These are phyloP conservation scores for Spilarctia lutea DNA, from an alignment of 2,888 invertebrate species.

Conservation along the genomic window DNA sequence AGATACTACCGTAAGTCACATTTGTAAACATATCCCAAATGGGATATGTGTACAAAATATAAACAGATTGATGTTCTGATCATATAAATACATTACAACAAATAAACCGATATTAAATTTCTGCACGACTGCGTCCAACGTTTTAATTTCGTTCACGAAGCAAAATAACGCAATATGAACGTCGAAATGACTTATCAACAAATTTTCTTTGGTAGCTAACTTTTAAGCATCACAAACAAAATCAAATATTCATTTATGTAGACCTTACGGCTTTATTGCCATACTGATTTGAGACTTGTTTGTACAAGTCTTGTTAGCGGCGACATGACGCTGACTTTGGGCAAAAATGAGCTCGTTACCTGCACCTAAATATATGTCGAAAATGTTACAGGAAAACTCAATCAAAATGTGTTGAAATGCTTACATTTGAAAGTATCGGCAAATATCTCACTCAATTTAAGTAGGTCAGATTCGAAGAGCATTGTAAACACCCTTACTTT, in stretches of 20 bases:
- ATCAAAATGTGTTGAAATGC: conserved; percentile 46
- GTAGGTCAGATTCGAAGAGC: conserved; percentile 29
- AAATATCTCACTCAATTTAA: conserved; percentile 45
- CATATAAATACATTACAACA: background rate
- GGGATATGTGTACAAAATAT: no score
- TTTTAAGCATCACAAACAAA: conserved; percentile 52
- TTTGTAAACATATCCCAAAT: background rate
- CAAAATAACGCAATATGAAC: conserved; percentile 26
- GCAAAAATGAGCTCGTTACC: conserved; percentile 64
- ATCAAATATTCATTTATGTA: conserved; percentile 58
- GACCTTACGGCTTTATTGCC: conserved; percentile 55
- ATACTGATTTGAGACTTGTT: conserved; percentile 69
- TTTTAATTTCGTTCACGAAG: conserved; percentile 10
- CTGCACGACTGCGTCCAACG: background rate
- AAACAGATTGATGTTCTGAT: background rate
- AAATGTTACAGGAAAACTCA: conserved; percentile 46
- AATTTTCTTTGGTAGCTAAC: conserved; percentile 41
- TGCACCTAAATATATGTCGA: conserved; percentile 51
- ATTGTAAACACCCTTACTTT: conserved; percentile 22
- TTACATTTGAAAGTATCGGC: conserved; percentile 50
- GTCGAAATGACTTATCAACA: conserved; percentile 40
- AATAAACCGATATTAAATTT: conserved; percentile 3
- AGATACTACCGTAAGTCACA: background rate
- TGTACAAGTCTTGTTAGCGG: conserved; percentile 69
- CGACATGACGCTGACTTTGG: conserved; percentile 55